phyloP scores from a whole-genome alignment of 2,113 vertebrate genomes.

The Oncorhynchus nerka region DNA sequence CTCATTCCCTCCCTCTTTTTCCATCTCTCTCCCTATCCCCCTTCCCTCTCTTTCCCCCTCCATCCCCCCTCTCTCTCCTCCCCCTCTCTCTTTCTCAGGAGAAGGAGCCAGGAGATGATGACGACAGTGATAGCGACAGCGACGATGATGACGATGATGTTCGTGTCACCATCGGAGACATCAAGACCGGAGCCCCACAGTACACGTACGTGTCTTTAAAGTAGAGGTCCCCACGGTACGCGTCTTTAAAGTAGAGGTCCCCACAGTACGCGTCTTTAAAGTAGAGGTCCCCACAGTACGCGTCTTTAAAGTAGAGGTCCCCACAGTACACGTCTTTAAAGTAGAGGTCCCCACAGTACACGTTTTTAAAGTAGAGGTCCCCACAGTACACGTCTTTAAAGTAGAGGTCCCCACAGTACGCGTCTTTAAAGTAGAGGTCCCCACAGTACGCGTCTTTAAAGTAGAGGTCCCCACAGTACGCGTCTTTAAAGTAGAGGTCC shows the following conservation, averaged over 20 bases:
- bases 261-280: conserved; percentile 86
- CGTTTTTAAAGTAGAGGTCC: conserved; percentile 67
- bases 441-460: conserved; percentile 86
- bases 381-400: conserved; percentile 86
- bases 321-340: conserved; percentile 86
- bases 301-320: conserved; percentile 36
- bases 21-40: not conserved
- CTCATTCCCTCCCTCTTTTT: not conserved
- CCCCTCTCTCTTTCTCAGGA: not conserved
- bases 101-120: conserved; percentile 67
- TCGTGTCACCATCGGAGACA: conserved; percentile 96
- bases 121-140: conserved; percentile 95
- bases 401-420: conserved; percentile 38
- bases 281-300: conserved; percentile 38
- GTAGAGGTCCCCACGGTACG: conserved; percentile 73
- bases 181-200: conserved; percentile 95
- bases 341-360: conserved; percentile 80
- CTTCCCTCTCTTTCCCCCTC: not conserved
- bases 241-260: conserved; percentile 67
- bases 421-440: conserved; percentile 35
- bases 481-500: conserved; percentile 35
- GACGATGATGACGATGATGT: conserved; percentile 89
- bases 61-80: not conserved
- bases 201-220: conserved; percentile 81
- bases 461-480: conserved; percentile 38